Evolutionary conservation across 2,888 invertebrate genomes (phyloP).

Genomic region (Heliconius ethilla): DNA sequence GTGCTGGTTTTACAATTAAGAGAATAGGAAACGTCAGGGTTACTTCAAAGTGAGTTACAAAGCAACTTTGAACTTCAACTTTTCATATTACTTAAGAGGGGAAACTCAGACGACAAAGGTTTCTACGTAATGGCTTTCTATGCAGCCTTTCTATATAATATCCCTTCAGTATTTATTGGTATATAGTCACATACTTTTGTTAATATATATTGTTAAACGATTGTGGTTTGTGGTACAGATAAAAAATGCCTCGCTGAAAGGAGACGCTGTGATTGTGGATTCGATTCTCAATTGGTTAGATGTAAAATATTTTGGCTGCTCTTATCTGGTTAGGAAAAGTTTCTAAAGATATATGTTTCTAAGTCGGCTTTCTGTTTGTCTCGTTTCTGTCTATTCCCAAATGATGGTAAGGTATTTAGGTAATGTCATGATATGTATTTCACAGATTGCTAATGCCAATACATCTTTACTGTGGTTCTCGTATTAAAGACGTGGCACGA

Average conservation of each 20-base stretch:
- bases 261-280: not conserved
- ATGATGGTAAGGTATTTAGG: too few relatives aligned
- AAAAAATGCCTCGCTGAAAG: too few relatives aligned
- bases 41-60: slow-evolving; percentile 28
- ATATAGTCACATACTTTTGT: not conserved
- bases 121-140: slow-evolving; percentile 32
- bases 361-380: too few relatives aligned
- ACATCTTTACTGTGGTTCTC: not conserved
- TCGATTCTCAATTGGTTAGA: not conserved
- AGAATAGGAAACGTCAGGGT: slow-evolving; percentile 2
- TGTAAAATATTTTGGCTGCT: not conserved
- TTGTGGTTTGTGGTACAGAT: not conserved
- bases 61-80: slow-evolving; percentile 37
- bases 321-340: too few relatives aligned
- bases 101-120: slow-evolving; percentile 36
- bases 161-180: slow-evolving; percentile 18
- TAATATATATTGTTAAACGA: not conserved
- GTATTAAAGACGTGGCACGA: not conserved
- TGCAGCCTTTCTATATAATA: slow-evolving; percentile 10
- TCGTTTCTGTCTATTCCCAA: too few relatives aligned
- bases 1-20: slow-evolving; percentile 13
- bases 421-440: too few relatives aligned
- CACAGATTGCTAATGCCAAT: too few relatives aligned
- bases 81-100: slow-evolving; percentile 36
- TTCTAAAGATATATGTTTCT: too few relatives aligned